These are phyloP conservation scores for Indicator indicator DNA, from an alignment of 2,113 vertebrate species.

Conservation along the genomic window DNA sequence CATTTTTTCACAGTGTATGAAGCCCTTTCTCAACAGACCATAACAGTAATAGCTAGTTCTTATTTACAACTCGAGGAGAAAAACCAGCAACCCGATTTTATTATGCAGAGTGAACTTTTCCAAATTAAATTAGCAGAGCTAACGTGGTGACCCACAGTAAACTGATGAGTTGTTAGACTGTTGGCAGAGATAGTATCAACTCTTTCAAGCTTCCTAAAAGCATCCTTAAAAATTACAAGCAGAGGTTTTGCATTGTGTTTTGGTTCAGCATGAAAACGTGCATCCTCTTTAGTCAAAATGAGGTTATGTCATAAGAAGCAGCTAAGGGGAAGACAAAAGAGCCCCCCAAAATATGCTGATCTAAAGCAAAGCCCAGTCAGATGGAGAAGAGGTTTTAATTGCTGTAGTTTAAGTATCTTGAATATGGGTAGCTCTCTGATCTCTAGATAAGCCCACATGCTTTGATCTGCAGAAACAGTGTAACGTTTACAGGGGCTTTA, in stretches of 20 bases:
- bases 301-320: neutral
- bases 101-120: constrained; percentile 35
- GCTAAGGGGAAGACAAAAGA: neutral
- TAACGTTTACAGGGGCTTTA: neutral
- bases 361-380: neutral
- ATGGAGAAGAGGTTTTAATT: neutral
- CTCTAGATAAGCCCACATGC: neutral
- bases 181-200: constrained; percentile 2
- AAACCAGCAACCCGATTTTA: neutral
- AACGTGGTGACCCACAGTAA: neutral
- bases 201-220: neutral
- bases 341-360: neutral
- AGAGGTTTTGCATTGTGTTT: neutral
- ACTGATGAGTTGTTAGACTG: constrained; percentile 2
- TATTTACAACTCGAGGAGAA: constrained; percentile 28
- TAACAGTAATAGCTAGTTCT: neutral
- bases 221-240: neutral
- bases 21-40: constrained; percentile 40
- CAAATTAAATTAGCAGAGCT: constrained; percentile 29
- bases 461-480: neutral
- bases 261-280: neutral
- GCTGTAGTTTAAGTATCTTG: neutral
- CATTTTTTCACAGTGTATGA: constrained; percentile 26
- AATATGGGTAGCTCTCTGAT: neutral
- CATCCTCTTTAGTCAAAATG: neutral